A percentile compares a stretch with the other conserved stretches of the same genome.
Conservation (phyloP, 1,140 invertebrate genomes). For the Leptinotarsa lineolata region DNA sequence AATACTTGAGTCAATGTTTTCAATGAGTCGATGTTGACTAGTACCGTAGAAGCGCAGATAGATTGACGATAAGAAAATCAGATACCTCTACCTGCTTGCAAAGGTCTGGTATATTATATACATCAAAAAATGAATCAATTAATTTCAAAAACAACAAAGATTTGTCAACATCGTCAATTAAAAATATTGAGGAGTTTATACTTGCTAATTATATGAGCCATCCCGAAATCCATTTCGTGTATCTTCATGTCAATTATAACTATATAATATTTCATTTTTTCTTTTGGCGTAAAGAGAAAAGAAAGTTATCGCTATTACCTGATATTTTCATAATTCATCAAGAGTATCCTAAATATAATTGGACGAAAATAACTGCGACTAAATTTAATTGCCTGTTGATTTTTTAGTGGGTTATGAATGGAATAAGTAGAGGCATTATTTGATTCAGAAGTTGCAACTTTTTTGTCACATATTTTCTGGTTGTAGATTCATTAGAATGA, state of each 20-base stretch:
- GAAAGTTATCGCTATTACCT: constrained; percentile 35
- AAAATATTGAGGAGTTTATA: not conserved
- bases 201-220: not conserved
- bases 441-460: constrained; percentile 6
- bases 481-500: constrained; percentile 33
- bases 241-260: constrained; percentile 13
- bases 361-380: constrained; percentile 32
- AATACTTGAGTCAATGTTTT: too few species aligned
- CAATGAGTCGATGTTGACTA: too few species aligned
- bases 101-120: too few species aligned
- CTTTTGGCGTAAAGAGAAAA: constrained; percentile 21
- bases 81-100: too few species aligned
- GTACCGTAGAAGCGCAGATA: too few species aligned
- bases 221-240: not conserved
- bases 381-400: constrained; percentile 38
- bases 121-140: too few species aligned
- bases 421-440: constrained; percentile 14
- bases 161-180: too few species aligned
- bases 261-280: constrained; percentile 23
- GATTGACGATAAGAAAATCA: too few species aligned
- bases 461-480: constrained; percentile 22
- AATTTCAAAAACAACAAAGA: too few species aligned
- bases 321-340: constrained; percentile 42
- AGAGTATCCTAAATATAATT: constrained; percentile 34
- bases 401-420: constrained; percentile 26